A percentile compares a stretch with the other conserved stretches of the same genome.
Evolutionary conservation across 2,797 vertebrate genomes (phyloP).

Genomic region (Meriones psammophilus): DNA sequence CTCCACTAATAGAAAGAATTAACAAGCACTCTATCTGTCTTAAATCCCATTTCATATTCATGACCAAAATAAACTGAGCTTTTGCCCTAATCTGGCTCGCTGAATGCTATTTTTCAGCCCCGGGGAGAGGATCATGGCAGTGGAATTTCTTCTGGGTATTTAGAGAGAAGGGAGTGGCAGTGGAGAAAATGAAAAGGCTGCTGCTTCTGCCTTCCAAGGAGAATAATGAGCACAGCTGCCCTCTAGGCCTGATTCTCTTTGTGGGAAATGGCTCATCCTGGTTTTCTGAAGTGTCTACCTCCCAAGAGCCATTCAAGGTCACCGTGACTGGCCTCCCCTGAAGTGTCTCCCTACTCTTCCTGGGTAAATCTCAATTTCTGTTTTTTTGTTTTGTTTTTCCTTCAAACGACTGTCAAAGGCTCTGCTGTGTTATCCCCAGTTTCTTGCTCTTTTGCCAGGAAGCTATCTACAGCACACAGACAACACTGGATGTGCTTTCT

Average conservation of each 20-base stretch:
- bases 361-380: constrained; percentile 37
- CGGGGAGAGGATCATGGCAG: constrained; percentile 58
- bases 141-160: constrained; percentile 64
- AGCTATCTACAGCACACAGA: constrained; percentile 28
- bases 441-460: constrained; percentile 38
- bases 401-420: constrained; percentile 35
- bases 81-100: constrained; percentile 51
- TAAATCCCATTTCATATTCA: constrained; percentile 74
- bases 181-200: constrained; percentile 49
- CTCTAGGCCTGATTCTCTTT: neutral
- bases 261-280: constrained; percentile 14
- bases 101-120: constrained; percentile 66
- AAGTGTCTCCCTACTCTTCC: neutral
- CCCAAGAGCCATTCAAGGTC: constrained; percentile 48
- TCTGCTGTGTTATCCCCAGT: constrained; percentile 13
- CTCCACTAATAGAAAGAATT: constrained; percentile 73
- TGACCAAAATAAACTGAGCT: constrained; percentile 65
- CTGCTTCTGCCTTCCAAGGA: constrained; percentile 51
- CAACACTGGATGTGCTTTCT: neutral
- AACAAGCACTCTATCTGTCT: constrained; percentile 73
- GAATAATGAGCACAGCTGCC: constrained; percentile 24
- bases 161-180: constrained; percentile 29
- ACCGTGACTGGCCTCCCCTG: constrained; percentile 11
- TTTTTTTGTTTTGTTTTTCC: constrained; percentile 23
- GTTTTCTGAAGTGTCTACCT: constrained; percentile 44